Evolutionary conservation across 2,113 vertebrate genomes (phyloP), one percentile per base, ranked within the genome.

Genomic region (Ahaetulla prasina): DNA sequence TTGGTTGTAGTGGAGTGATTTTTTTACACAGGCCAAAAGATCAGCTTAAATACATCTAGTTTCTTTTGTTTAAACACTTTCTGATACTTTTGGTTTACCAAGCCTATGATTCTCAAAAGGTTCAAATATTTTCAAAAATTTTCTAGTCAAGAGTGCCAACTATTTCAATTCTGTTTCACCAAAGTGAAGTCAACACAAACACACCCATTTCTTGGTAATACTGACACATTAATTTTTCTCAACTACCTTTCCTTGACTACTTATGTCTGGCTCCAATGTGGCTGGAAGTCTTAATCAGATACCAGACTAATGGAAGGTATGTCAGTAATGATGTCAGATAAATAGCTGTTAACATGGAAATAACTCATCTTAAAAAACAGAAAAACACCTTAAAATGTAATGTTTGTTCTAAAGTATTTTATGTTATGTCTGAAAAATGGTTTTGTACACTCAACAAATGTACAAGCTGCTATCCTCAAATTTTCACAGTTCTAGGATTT

Each of bases 261-360:
- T 96, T 95, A 95, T 60, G 97, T 93, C 97, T 98, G 98, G 98
- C 98, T 98, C 98, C 97, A 94, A 93, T 9, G 96, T 12, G 97
- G 97, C 97, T 97, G 97, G 96, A 95, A 97, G 95, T 92, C 95
- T 96, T 97, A 97, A 98, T 98, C 97, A 97, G 98, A 97, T 97
- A 97, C 95, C 96, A 96, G 94, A 92, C 95, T 93, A 94, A 90
- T 12, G 50, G 96, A 95, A 97, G 90, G 96, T 95, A 54, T 95
- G 97, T 98, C 97, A 97, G 97, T 93, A 97, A 97, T 97, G 97
- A 98, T 97, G 97, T 97, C 97, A 98, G 97, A 97, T 97, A 96
- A 95, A 97, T 92, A 35, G 96, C 95, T 91, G 96, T 95, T 96
- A 80, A 96, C 96, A 91, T 92, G 94, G 94, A 96, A 97, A 91